A percentile compares a stretch with the other conserved stretches of the same genome.
These are phyloP conservation scores for Stichopus chloronotus DNA, from an alignment of 35 echinoderm and acorn worm genomes.

Conservation along the genomic window DNA sequence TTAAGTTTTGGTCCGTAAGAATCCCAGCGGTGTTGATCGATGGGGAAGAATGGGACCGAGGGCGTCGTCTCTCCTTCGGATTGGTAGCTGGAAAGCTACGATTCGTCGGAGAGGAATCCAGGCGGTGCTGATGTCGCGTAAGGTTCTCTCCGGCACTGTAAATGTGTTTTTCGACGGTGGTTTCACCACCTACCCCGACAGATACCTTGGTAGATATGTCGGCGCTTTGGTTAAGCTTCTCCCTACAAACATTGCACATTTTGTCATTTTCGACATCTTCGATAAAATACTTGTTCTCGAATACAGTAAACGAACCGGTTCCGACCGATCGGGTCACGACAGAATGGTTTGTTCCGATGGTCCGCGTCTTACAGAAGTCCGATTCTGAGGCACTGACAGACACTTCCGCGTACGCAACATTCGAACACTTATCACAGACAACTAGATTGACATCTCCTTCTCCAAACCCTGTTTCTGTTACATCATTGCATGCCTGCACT, in stretches of 20 bases:
- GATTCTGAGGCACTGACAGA: slow-evolving; percentile 44
- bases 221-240: background rate
- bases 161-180: slow-evolving; percentile 11
- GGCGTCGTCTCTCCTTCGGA: slow-evolving; percentile 56
- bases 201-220: background rate
- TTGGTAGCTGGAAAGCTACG: slow-evolving; percentile 50
- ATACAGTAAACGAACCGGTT: slow-evolving; percentile 52
- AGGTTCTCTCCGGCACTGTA: slow-evolving; percentile 24
- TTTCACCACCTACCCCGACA: slow-evolving; percentile 36
- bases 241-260: slow-evolving; percentile 56
- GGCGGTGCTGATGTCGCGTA: background rate
- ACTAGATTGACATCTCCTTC: slow-evolving; percentile 65
- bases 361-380: slow-evolving; percentile 57
- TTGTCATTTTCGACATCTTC: slow-evolving; percentile 16
- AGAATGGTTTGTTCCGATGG: slow-evolving; percentile 78
- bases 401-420: slow-evolving; percentile 19
- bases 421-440: slow-evolving; percentile 86
- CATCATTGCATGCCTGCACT: background rate
- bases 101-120: slow-evolving; percentile 22
- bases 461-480: slow-evolving; percentile 58
- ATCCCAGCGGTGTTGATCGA: background rate
- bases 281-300: slow-evolving; percentile 52
- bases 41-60: slow-evolving; percentile 52
- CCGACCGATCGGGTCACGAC: slow-evolving; percentile 71
- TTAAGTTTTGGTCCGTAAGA: background rate